Conservation (phyloP, 2,113 vertebrate genomes). For the Eclectus roratus region DNA sequence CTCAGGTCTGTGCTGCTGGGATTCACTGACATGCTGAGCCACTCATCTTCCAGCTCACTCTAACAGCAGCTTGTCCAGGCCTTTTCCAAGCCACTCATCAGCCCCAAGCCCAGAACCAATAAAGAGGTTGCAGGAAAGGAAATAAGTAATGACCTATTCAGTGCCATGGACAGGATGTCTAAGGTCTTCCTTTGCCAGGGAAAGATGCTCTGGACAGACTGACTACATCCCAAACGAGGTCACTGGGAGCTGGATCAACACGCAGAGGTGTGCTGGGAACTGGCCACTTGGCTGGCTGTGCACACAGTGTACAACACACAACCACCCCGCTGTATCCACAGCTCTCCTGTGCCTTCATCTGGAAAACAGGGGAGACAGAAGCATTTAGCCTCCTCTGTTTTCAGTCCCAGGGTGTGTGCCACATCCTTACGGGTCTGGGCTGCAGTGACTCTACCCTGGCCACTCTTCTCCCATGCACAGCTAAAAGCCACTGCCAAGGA, state of each 20-base stretch:
- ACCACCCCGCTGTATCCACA: rapidly evolving
- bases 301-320: not conserved
- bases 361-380: not conserved
- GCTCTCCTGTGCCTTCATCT: not conserved
- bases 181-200: not conserved
- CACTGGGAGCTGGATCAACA: not conserved
- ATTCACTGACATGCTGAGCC: rapidly evolving
- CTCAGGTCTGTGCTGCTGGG: not conserved
- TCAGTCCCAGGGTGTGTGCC: no score
- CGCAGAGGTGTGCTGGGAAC: not conserved
- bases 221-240: not conserved
- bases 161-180: rapidly evolving
- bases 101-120: not conserved
- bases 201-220: not conserved
- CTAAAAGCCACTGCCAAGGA: not conserved
- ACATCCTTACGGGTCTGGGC: not conserved
- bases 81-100: not conserved
- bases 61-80: not conserved
- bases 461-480: rapidly evolving
- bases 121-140: not conserved
- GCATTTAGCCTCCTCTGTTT: not conserved
- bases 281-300: not conserved
- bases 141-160: not conserved
- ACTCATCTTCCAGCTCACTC: not conserved
- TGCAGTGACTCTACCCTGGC: not conserved